A percentile compares a stretch with the other conserved stretches of the same genome.
Conservation (phyloP, 2,888 invertebrate genomes). For the Adineta ricciae region DNA sequence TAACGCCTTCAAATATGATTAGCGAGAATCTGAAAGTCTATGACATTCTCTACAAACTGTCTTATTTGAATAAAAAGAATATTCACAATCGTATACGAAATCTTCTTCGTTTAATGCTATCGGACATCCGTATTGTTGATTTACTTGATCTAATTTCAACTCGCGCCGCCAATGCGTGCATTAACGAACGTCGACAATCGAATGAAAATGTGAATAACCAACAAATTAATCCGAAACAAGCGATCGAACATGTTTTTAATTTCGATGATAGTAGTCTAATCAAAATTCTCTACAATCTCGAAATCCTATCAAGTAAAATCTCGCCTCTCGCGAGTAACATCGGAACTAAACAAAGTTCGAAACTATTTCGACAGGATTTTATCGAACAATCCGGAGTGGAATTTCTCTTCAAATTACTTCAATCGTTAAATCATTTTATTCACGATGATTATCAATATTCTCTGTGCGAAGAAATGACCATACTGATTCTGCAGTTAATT, state of each 20-base stretch:
- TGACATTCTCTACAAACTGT: conserved; percentile 26
- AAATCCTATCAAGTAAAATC: conserved; percentile 21
- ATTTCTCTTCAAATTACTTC: conserved; percentile 8
- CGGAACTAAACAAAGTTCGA: conserved; percentile 12
- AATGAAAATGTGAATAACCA: conserved; percentile 38
- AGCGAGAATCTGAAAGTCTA: conserved; percentile 20
- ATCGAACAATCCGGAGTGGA: conserved; percentile 5
- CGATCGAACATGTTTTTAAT: conserved; percentile 7
- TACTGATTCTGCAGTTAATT: background rate
- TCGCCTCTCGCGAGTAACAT: background rate
- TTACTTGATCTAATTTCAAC: conserved; percentile 46
- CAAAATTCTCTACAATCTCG: conserved; percentile 23
- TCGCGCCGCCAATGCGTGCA: background rate
- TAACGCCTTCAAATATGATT: conserved; percentile 20
- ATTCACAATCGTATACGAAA: conserved; percentile 49
- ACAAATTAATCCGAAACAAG: conserved; percentile 15
- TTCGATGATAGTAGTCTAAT: background rate
- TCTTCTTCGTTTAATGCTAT: conserved; percentile 52
- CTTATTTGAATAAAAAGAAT: conserved; percentile 35
- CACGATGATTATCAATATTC: conserved; percentile 14
- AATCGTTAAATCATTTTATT: conserved; percentile 12
- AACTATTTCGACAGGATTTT: conserved; percentile 19
- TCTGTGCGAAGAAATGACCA: conserved; percentile 6
- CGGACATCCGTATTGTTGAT: conserved; percentile 51
- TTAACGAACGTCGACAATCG: conserved; percentile 36